Base-by-base conservation (phyloP, 2,113 vertebrate species). In the Coturnix japonica region DNA sequence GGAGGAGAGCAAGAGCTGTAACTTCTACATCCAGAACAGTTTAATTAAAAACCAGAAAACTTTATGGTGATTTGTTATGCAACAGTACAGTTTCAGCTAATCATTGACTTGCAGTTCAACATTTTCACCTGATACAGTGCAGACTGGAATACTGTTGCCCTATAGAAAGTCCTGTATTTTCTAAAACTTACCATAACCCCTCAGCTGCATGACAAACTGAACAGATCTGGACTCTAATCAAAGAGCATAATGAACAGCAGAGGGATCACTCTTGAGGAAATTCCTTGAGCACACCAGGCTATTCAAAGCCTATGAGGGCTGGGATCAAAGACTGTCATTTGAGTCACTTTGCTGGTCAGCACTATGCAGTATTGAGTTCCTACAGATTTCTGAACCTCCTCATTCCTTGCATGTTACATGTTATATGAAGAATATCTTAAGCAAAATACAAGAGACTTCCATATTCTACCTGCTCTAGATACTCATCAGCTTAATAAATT, bases 331-430 rank as follows among this genome's bases (percentile, higher is more conserved):
- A 22, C 60, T 10, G 28, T 63, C 47, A 22, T 31, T 64, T 18
- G 12, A 61, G 33, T 31, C 60, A 61, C 66, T 25, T 13, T 12
- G 15, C 9, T 2, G 2, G 54, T 51, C 61, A 53, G 46, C 4
- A 23, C 26, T 33, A 47, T 4, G 2, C 14, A 60, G 10, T 31
- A 54, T 6, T 22, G 9, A 3, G 5, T 31, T 64, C 37, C 47
- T 70, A 23, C 26, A 25, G 13, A 80, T 33, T 64, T 63, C 56
- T 39, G 26, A 87, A 16, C 15, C 33, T 13, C 78, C 69, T 26
- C 30, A 6, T 23, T 63, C 60, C 74, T 39, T 44, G 8, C 43
- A 49, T 25, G n/a, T 23, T 16, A 35, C 1, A 0, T 1, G 1
- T 44, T 9, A 8, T 19, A 51, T 5, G 25, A 67, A 56, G 7